A percentile compares a stretch with the other conserved stretches of the same genome.
phyloP scores from a whole-genome alignment of 2,797 vertebrate species.

The Manis crassicaudata region DNA sequence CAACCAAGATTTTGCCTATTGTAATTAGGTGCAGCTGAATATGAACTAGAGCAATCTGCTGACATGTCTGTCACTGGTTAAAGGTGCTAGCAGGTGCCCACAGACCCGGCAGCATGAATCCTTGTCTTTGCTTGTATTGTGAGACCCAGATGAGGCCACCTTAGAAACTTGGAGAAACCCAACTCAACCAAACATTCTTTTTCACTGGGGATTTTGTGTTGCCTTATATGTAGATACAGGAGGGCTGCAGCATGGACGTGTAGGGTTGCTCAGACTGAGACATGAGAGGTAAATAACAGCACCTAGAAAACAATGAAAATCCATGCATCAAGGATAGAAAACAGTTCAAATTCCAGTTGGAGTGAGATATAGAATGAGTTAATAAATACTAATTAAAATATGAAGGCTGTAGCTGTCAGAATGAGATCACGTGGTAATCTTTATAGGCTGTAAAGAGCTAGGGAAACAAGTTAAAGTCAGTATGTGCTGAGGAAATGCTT shows the following conservation, averaged over 20 bases:
- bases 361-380: not conserved
- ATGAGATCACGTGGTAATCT: not conserved
- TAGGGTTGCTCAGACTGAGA: not conserved
- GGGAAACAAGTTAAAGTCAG: not conserved
- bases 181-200: slow-evolving; percentile 44
- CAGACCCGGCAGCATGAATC: slow-evolving; percentile 24
- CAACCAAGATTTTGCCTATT: not conserved
- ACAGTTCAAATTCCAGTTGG: not conserved
- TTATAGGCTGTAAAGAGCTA: not conserved
- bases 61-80: not conserved
- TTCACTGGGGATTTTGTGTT: slow-evolving; percentile 57
- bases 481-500: not conserved
- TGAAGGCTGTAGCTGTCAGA: not conserved
- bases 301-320: not conserved
- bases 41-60: not conserved
- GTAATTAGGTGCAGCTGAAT: not conserved
- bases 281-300: not conserved
- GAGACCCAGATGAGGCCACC: slow-evolving; percentile 50
- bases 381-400: slow-evolving; percentile 22
- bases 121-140: not conserved
- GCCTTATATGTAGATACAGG: not conserved
- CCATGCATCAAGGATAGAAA: not conserved
- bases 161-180: slow-evolving; percentile 25
- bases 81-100: slow-evolving; percentile 6
- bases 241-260: slow-evolving; percentile 28